phyloP scores from a whole-genome alignment of 2,888 invertebrate genomes.

The Caenorhabditis angaria region DNA sequence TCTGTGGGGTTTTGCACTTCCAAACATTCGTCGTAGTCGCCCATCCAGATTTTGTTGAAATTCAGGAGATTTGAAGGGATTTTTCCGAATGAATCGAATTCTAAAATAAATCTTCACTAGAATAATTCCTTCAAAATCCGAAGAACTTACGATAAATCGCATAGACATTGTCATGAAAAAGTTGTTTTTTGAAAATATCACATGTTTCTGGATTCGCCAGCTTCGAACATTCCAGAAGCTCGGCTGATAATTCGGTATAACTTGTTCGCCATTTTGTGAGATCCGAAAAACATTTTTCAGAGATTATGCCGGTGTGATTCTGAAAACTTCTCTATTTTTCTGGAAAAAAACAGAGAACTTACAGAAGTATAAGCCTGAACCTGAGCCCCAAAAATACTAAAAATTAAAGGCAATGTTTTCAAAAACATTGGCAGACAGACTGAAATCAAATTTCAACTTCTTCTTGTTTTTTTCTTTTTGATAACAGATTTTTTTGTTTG shows the following conservation, averaged over 20 bases:
- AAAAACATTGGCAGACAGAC: too few species aligned
- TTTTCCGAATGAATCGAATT: slow-evolving; percentile 35
- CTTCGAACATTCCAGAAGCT: slow-evolving; percentile 17
- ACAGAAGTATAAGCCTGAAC: too few species aligned
- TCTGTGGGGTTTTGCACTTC: slow-evolving; percentile 11
- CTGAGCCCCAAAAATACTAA: too few species aligned
- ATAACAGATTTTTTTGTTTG: too few species aligned
- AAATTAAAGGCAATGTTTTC: too few species aligned
- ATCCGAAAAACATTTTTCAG: slow-evolving; percentile 9
- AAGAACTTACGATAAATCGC: slow-evolving; percentile 25
- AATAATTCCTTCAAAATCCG: not conserved
- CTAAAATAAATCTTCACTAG: slow-evolving; percentile 11
- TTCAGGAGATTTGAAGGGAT: slow-evolving; percentile 30
- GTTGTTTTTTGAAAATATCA: slow-evolving; percentile 19
- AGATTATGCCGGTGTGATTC: too few species aligned
- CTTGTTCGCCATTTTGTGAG: slow-evolving; percentile 24
- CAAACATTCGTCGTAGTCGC: slow-evolving; percentile 37
- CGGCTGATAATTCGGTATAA: slow-evolving; percentile 12
- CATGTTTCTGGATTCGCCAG: slow-evolving; percentile 9
- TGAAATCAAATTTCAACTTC: too few species aligned
- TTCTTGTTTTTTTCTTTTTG: too few species aligned
- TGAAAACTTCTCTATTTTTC: too few species aligned
- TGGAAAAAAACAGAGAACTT: too few species aligned
- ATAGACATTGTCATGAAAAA: slow-evolving; percentile 21
- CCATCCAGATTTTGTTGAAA: slow-evolving; percentile 38